Percentiles rank a stretch among this genome's conserved stretches.
Evolutionary conservation across 2,888 invertebrate species (phyloP).

Genomic region (Minunthozetes semirufus): DNA sequence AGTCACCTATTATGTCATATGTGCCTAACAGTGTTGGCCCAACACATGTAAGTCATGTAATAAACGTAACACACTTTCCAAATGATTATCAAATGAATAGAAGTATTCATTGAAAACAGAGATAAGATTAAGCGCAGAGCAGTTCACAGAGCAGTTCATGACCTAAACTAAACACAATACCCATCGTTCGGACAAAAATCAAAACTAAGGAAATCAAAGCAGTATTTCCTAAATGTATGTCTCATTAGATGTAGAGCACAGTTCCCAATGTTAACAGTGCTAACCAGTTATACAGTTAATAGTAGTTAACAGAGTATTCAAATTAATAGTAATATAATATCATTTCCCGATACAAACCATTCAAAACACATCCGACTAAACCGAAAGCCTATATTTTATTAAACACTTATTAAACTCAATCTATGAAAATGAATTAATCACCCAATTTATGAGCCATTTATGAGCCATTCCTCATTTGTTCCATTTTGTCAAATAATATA

Average conservation of each 20-base stretch:
- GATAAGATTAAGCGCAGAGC: neutral
- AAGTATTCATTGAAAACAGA: constrained; percentile 5
- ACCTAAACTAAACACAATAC: constrained; percentile 2
- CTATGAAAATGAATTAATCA: too few species aligned
- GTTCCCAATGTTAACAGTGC: constrained; percentile 20
- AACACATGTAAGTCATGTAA: neutral
- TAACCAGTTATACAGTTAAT: too few species aligned
- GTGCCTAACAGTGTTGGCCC: too few species aligned
- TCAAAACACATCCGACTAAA: too few species aligned
- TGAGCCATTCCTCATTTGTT: too few species aligned
- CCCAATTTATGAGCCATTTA: too few species aligned
- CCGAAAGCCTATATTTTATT: too few species aligned
- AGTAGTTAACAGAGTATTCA: too few species aligned
- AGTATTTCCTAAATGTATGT: neutral
- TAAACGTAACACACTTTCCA: constrained; percentile 2
- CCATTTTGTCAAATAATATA: too few species aligned
- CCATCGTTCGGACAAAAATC: neutral
- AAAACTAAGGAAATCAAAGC: neutral
- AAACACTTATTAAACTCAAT: too few species aligned
- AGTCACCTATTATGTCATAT: constrained; percentile 5
- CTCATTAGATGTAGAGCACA: constrained; percentile 5
- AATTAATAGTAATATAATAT: too few species aligned
- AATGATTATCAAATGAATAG: constrained; percentile 1
- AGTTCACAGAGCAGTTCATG: neutral
- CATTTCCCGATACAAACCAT: too few species aligned